Evolutionary conservation across 2,797 vertebrate genomes (phyloP).

Genomic region (Scomberomorus guttatus): DNA sequence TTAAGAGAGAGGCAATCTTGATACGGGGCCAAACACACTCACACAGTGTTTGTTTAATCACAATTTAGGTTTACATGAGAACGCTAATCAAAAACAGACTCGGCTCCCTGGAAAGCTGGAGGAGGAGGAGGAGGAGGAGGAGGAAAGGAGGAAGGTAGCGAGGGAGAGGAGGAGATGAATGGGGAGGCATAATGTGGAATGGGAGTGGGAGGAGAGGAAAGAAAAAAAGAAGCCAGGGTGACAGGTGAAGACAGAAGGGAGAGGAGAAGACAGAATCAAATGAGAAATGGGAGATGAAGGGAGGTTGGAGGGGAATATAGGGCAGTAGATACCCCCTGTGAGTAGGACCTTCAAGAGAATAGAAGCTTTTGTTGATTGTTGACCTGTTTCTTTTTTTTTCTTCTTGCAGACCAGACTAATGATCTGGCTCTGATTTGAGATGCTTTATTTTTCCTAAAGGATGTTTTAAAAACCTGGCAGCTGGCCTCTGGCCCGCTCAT

Average conservation of each 20-base stretch:
- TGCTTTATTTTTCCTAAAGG: slow-evolving; percentile 64
- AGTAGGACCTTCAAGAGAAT: slow-evolving; percentile 35
- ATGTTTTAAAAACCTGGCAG: slow-evolving; percentile 59
- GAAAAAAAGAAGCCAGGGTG: slow-evolving; percentile 11
- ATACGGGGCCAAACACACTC: slow-evolving; percentile 63
- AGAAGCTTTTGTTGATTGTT: slow-evolving; percentile 67
- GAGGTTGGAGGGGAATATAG: background rate
- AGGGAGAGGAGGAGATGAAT: slow-evolving; percentile 27
- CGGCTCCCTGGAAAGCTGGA: slow-evolving; percentile 54
- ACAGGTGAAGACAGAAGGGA: slow-evolving; percentile 46
- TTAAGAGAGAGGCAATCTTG: slow-evolving; percentile 57
- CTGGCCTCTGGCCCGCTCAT: slow-evolving; percentile 34
- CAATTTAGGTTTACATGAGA: slow-evolving; percentile 82
- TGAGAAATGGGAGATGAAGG: slow-evolving; percentile 6
- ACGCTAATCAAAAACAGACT: slow-evolving; percentile 77
- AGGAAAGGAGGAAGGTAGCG: slow-evolving; percentile 7
- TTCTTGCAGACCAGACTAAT: slow-evolving; percentile 41
- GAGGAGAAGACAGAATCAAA: slow-evolving; percentile 10
- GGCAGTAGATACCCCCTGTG: background rate
- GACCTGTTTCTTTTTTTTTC: slow-evolving; percentile 38
- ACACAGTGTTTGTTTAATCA: slow-evolving; percentile 80
- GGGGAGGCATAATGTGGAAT: slow-evolving; percentile 11
- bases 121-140: slow-evolving; percentile 24
- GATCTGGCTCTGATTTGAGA: slow-evolving; percentile 60
- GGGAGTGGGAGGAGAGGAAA: background rate